Base-by-base conservation (phyloP, 2,888 invertebrate genomes). In the Patella depressa region DNA sequence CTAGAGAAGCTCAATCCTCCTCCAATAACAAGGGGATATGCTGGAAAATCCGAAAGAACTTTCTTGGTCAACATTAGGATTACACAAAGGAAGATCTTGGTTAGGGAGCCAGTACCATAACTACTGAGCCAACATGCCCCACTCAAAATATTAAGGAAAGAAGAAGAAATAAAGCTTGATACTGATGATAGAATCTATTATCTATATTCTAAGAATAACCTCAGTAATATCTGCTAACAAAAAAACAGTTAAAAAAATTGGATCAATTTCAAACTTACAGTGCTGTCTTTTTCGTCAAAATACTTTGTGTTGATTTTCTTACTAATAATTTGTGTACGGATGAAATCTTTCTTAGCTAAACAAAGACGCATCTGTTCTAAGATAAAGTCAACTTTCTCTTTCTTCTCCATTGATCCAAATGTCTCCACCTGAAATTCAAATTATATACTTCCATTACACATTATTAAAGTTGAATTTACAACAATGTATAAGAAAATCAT, bases 341-440 rank as follows among this genome's bases (percentile, higher is more conserved):
- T 95, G 91, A 96, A 98, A 92, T 99, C 99, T 88, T 98, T 96
- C 89, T 97, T 98, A 0, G 96, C 96, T 75, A 99, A 93, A 90
- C 99, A 99, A 12, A 99, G 93, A 78, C 99, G 94, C 98, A 99
- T 99, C 92, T 99, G 99, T 92, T 99, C 99, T 84, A 99, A 92
- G 84, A 99, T 97, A 69, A 99, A 94, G 88, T 98, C 97, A 2
- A 99, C 94, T 93, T 98, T 98, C 91, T 99, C 99, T 77, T 96
- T 94, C 91, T 97, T 97, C 82, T 98, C 97, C 99, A 99, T 99
- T 0, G 98, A 98, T 4, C 99, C 99, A 90, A 98, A 99, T 0
- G 99, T 99, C 93, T 99, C 99, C 14, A 96, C 95, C 91, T 92
- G 79, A 19, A 77, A 24, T 19, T 9, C 45, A 45, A 9, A 45